Percentiles rank a stretch among this genome's conserved stretches.
phyloP scores from a whole-genome alignment of 2,888 invertebrate genomes.

The Metopia argyrocephala region DNA sequence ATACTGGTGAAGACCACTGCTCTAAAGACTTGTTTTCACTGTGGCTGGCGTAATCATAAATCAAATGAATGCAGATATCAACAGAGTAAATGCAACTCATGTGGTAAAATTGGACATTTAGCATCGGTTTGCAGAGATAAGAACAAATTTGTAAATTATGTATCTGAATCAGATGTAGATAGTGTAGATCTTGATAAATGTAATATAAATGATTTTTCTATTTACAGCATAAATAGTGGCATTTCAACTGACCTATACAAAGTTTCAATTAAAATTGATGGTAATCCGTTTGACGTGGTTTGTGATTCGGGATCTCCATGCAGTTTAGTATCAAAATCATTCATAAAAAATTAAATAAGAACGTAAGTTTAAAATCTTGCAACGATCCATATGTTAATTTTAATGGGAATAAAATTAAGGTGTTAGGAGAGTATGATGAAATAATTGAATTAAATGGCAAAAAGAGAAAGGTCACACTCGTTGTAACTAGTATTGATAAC shows the following conservation, averaged over 20 bases:
- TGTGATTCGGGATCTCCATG: slow-evolving; percentile 51
- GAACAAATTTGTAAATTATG: slow-evolving; percentile 32
- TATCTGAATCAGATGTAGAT: slow-evolving; percentile 21
- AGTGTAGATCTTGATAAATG: not conserved
- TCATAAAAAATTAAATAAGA: slow-evolving; percentile 25
- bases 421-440: slow-evolving; percentile 28
- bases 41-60: slow-evolving; percentile 33
- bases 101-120: slow-evolving; percentile 39
- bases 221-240: slow-evolving; percentile 42
- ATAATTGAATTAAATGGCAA: slow-evolving; percentile 19
- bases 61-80: slow-evolving; percentile 15
- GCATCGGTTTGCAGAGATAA: slow-evolving; percentile 27
- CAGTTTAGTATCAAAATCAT: slow-evolving; percentile 33
- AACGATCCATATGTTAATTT: slow-evolving; percentile 30
- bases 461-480: slow-evolving; percentile 34
- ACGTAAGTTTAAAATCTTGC: slow-evolving; percentile 31
- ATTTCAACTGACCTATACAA: slow-evolving; percentile 45
- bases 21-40: slow-evolving; percentile 33
- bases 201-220: slow-evolving; percentile 38
- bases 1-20: no score
- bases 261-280: slow-evolving; percentile 32
- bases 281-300: slow-evolving; percentile 29
- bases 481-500: slow-evolving; percentile 36
- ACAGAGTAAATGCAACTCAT: slow-evolving; percentile 26
- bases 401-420: slow-evolving; percentile 17